Base-by-base conservation (phyloP, 2,888 invertebrate species). In the Oligia strigilis region DNA sequence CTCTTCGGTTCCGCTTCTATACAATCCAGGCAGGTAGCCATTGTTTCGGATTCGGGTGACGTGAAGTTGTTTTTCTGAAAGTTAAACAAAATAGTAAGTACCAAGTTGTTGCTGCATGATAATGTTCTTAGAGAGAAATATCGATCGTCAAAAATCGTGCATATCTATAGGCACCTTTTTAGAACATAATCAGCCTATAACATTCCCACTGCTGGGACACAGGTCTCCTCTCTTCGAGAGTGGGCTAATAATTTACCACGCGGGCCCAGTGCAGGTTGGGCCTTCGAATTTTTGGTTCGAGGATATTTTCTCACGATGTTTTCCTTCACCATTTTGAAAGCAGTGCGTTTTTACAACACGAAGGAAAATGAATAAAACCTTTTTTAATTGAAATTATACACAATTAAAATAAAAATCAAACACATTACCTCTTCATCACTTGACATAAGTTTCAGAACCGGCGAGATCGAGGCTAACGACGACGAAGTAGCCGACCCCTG, bases 21-120 rank as follows among this genome's bases (percentile, higher is more conserved):
- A 84, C 96, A 96, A 85, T 96, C 93, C 0, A 96, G 88, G 74
- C 96, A 97, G 0, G 94, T 94, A 0, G 95, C 95, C 95, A 96
- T 96, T 3, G 93, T 92, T 80, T 96, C 96, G 0, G 95, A 93
- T 89, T 97, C 96, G 0, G 96, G 96, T 9, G 97, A 95, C 0
- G 95, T 95, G 70, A 95, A 95, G 83, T 95, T 95, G 79, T 95
- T 96, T 94, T 96, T 96, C 96, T 97, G 90, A 79, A 93, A 94
- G 40, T 11, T 1, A 29, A 75, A 36, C 1, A 70, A 62, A 66
- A 60, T 43, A 4, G 13, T 78, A 3, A 13, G 14, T 64, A 64
- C 8, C 5, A 6, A 46, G 17, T 64, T 43, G 1, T n/a, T 69
- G 46, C 23, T 65, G 23, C 4, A 23, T n/a, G 58, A 58, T n/a